Evolutionary conservation across 2,888 invertebrate species (phyloP).

Genomic region (Diabrotica balteata): DNA sequence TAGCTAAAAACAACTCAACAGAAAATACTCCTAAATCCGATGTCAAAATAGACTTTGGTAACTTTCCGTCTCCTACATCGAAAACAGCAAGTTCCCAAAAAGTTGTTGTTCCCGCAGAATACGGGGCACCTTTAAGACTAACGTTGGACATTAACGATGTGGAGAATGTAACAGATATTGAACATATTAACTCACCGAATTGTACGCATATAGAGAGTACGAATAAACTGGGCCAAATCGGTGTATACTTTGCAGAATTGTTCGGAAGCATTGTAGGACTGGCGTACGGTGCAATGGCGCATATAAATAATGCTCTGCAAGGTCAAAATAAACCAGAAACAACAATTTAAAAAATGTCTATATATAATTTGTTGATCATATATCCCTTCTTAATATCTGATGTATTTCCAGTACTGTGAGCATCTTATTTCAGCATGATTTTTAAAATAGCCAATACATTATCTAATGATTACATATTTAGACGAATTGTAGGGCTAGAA

Average conservation of each 20-base stretch:
- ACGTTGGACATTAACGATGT: conserved; percentile 33
- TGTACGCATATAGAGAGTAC: conserved; percentile 8
- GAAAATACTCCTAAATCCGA: conserved; percentile 20
- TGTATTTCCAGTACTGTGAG: too few relatives aligned
- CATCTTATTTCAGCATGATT: too few relatives aligned
- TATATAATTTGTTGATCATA: not conserved
- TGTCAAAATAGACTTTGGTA: conserved; percentile 11
- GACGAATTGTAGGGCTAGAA: too few relatives aligned
- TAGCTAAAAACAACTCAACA: not conserved
- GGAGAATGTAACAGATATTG: conserved; percentile 16
- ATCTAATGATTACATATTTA: too few relatives aligned
- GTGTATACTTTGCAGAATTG: conserved; percentile 51
- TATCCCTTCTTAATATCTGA: too few relatives aligned
- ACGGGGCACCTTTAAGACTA: conserved; percentile 32
- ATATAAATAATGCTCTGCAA: conserved; percentile 33
- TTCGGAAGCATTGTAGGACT: conserved; percentile 51
- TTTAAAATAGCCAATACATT: too few relatives aligned
- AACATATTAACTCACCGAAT: conserved; percentile 9
- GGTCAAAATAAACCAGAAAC: conserved; percentile 4
- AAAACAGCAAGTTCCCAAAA: conserved; percentile 9
- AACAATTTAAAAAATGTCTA: not conserved
- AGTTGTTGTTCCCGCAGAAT: conserved; percentile 8
- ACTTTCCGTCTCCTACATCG: not conserved
- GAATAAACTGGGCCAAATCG: conserved; percentile 40
- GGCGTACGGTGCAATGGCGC: conserved; percentile 51